These are phyloP conservation scores for Apamea epomidion DNA, from an alignment of 2,888 invertebrate genomes.

Conservation along the genomic window DNA sequence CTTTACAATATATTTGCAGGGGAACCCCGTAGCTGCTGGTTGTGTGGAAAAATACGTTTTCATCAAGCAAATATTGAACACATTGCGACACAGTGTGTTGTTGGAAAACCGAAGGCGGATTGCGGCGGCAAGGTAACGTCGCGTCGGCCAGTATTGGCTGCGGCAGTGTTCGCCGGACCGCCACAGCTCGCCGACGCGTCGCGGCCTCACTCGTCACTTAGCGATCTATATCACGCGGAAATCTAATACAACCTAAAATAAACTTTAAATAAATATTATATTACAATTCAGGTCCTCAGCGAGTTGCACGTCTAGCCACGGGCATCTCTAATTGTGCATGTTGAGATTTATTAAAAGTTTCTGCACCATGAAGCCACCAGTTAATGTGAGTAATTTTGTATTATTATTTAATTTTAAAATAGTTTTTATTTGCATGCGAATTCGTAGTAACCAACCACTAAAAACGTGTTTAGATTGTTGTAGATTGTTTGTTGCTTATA, in stretches of 20 bases:
- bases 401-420: constrained; percentile 10
- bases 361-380: constrained; percentile 87
- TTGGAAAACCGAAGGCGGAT: constrained; percentile 62
- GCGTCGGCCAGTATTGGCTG: constrained; percentile 48
- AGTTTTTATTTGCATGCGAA: constrained; percentile 4
- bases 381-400: constrained; percentile 80
- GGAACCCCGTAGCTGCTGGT: not conserved
- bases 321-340: constrained; percentile 73
- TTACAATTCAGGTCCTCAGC: constrained; percentile 23
- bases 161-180: constrained; percentile 84
- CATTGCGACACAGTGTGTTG: constrained; percentile 36
- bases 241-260: constrained; percentile 41
- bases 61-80: constrained; percentile 6
- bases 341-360: constrained; percentile 80
- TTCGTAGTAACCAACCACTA: not conserved
- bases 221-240: constrained; percentile 74
- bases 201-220: constrained; percentile 75
- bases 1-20: constrained; percentile 11
- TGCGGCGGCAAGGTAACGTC: constrained; percentile 66
- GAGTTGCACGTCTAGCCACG: constrained; percentile 22
- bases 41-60: constrained; percentile 9
- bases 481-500: not conserved
- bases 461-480: not conserved
- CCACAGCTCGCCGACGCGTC: constrained; percentile 74
- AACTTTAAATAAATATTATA: constrained; percentile 40